Evolutionary conservation across 2,888 invertebrate species (phyloP).

Genomic region (Trachelus tabidus): DNA sequence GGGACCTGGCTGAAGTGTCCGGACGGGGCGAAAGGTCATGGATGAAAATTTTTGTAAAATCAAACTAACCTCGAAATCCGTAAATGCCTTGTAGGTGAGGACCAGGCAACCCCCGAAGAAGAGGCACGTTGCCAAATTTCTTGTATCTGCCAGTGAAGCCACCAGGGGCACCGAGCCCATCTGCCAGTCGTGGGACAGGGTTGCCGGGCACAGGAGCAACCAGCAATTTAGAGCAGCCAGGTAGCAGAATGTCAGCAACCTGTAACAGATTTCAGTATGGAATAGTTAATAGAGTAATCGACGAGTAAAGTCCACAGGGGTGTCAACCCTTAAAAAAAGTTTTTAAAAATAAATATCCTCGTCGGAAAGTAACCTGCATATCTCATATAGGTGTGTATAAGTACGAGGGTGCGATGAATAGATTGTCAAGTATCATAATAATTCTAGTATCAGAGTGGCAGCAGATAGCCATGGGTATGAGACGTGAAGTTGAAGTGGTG

Average conservation of each 20-base stretch:
- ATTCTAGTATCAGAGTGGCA: background rate
- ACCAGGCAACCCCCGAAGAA: constrained; percentile 74
- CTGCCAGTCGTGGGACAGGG: constrained; percentile 90
- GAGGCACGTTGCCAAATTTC: constrained; percentile 79
- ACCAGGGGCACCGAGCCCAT: constrained; percentile 87
- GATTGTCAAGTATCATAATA: background rate
- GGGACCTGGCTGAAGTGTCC: background rate
- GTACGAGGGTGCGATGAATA: constrained; percentile 15
- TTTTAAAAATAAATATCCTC: too few species aligned
- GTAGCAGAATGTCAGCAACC: constrained; percentile 84
- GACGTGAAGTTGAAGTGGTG: background rate
- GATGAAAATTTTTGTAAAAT: background rate
- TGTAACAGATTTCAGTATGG: constrained; percentile 63
- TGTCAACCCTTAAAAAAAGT: background rate
- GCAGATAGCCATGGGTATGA: background rate
- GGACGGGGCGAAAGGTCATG: background rate
- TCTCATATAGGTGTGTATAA: background rate
- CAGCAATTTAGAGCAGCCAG: constrained; percentile 86
- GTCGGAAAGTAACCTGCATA: background rate
- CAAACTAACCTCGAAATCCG: constrained; percentile 76
- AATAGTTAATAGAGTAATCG: too few species aligned
- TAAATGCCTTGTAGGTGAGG: constrained; percentile 72
- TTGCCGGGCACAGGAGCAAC: constrained; percentile 82
- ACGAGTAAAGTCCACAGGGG: background rate
- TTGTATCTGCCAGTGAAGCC: constrained; percentile 75